Percentiles rank a stretch among this genome's conserved stretches.
Conservation (phyloP, 1,140 invertebrate genomes). For the Neelides sp. region DNA sequence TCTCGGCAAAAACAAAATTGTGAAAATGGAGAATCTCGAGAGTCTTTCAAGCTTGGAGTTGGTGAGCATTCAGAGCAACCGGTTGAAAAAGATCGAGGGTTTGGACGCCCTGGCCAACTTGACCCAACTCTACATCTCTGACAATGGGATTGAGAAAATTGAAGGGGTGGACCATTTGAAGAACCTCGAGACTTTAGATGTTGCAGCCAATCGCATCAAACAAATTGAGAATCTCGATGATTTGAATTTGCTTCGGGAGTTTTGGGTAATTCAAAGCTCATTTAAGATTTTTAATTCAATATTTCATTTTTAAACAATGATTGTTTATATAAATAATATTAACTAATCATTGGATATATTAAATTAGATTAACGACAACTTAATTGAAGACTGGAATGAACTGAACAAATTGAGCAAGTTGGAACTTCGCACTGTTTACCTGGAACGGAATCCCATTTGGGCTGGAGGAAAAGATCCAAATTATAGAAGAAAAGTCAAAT, state of each 20-base stretch:
- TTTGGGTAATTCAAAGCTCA: conserved; percentile 62
- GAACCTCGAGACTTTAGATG: conserved; percentile 70
- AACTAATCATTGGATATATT: conserved; percentile 16
- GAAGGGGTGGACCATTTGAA: conserved; percentile 57
- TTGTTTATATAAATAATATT: neutral
- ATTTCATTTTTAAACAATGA: neutral
- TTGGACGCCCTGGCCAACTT: conserved; percentile 58
- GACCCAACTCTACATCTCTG: conserved; percentile 82
- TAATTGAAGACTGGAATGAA: conserved; percentile 70
- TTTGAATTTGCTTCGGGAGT: conserved; percentile 65
- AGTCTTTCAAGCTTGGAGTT: conserved; percentile 61
- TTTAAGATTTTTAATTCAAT: neutral
- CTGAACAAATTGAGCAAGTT: conserved; percentile 65
- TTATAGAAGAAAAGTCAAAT: conserved; percentile 83
- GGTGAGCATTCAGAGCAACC: conserved; percentile 74
- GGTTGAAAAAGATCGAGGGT: conserved; percentile 77
- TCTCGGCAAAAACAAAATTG: conserved; percentile 94
- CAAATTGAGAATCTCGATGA: conserved; percentile 65
- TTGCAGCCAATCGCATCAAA: conserved; percentile 77
- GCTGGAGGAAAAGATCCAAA: conserved; percentile 53
- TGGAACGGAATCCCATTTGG: conserved; percentile 79
- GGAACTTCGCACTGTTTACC: conserved; percentile 75
- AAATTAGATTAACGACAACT: conserved; percentile 82
- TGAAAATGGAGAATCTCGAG: conserved; percentile 72
- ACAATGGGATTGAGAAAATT: conserved; percentile 74